Conservation (phyloP, 1,140 invertebrate genomes). For the Nilaparvata lugens region DNA sequence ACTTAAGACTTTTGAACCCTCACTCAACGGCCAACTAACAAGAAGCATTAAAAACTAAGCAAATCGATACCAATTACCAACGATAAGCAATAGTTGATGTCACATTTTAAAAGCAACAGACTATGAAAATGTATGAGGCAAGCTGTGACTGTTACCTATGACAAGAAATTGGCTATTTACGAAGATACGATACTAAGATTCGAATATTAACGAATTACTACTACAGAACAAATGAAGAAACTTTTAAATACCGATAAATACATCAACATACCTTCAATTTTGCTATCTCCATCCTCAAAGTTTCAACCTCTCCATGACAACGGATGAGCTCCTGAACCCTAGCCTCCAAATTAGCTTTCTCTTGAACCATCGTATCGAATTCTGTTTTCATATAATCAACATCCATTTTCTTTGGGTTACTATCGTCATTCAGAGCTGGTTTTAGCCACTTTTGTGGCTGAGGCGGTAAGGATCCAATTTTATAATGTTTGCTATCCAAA, state of each 20-base stretch:
- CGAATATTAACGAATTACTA: too few relatives aligned
- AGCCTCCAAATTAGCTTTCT: constrained; percentile 10
- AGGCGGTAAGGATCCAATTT: background rate
- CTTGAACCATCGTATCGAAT: background rate
- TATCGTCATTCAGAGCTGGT: background rate
- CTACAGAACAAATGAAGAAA: too few relatives aligned
- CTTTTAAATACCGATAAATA: background rate
- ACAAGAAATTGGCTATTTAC: too few relatives aligned
- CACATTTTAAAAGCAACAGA: too few relatives aligned
- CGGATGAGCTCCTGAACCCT: constrained; percentile 9
- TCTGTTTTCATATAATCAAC: background rate
- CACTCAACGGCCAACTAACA: too few relatives aligned
- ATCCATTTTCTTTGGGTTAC: background rate
- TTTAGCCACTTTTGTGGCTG: background rate
- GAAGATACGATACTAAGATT: too few relatives aligned
- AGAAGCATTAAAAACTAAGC: too few relatives aligned
- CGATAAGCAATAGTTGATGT: too few relatives aligned
- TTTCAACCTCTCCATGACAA: constrained; percentile 12
- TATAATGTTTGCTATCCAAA: background rate
- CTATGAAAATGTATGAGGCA: too few relatives aligned
- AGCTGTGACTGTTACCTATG: too few relatives aligned
- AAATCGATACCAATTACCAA: too few relatives aligned
- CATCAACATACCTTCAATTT: constrained; percentile 10
- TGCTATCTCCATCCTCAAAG: constrained; percentile 7
- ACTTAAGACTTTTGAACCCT: too few relatives aligned